Conservation (phyloP, 2,113 vertebrate species). For the Baryphthengus martii region DNA sequence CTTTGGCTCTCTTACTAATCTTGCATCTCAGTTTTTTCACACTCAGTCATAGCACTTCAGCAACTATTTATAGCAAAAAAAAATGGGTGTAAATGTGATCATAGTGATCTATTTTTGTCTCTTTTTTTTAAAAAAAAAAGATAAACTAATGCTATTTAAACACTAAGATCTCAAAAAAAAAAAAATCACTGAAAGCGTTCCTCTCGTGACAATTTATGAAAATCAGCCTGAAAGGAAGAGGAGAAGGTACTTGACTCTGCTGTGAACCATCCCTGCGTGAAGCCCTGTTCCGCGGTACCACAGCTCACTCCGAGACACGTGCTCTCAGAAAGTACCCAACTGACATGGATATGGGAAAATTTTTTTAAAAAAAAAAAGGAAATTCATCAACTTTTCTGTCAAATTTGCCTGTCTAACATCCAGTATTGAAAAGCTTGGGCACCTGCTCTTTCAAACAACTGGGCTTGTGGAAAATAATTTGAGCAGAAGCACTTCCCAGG, state of each 20-base stretch:
- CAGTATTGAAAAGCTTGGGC: background rate
- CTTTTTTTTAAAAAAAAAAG: background rate
- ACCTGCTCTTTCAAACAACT: background rate
- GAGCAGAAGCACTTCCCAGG: background rate
- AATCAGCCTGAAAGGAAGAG: background rate
- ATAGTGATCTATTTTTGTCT: background rate
- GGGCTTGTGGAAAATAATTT: background rate
- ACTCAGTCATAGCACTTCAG: background rate
- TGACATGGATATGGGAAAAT: rapidly evolving
- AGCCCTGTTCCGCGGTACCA: background rate
- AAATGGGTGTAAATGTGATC: background rate
- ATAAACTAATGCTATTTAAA: background rate
- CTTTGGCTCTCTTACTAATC: background rate
- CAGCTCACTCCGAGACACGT: rapidly evolving
- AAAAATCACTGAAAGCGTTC: background rate
- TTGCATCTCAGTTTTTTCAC: background rate
- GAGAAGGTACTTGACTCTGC: background rate
- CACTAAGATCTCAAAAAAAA: background rate
- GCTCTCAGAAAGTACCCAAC: background rate
- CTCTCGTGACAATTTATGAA: background rate
- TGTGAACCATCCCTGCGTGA: rapidly evolving
- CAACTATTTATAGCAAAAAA: background rate
- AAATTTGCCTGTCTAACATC: background rate
- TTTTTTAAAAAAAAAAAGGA: background rate
- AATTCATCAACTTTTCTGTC: background rate